Evolutionary conservation across 2,113 vertebrate species (phyloP), one percentile per base, ranked within the genome.

Genomic region (Chlamydotis undulata): DNA sequence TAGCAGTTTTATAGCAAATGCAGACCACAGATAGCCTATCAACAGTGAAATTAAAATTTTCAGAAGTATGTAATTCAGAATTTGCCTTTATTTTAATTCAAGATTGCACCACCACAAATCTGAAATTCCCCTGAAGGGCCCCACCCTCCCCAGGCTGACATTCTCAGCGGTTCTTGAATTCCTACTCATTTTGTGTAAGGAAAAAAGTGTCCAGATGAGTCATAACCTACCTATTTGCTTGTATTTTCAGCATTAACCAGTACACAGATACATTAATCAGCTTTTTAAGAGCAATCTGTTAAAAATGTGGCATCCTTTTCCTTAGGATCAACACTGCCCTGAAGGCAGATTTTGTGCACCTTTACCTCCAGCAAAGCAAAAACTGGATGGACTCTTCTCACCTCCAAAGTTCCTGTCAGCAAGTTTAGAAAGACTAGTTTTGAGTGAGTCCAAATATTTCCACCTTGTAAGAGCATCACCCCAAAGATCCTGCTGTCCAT

Each of bases 61-160:
- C 47, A 63, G 10, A 76, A 77, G 18, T 5, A 77, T 3, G 11
- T 16, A 39, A 67, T 69, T 64, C 68, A 67, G 9, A 14, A 47
- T 80, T 69, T 89, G 11, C 12, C 25, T 77, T n/a, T 43, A n/a
- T 39, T 81, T 82, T 41, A 68, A 68, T n/a, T 26, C 49, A 90
- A 56, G 68, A 83, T 1, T 28, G 52, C 39, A 81, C 2, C 8
- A 90, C 29, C 29, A 86, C 33, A 49, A 45, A 77, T 31, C 12
- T 67, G 41, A 94, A 91, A 88, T 61, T 52, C 73, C 21, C 22
- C 50, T 39, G 23, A 22, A 70, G 23, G 12, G 56, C 87, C 53
- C 28, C 91, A 60, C 89, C 95, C 89, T 95, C 14, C 28, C 23
- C 52, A 78, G 43, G 8, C 86, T 95, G 56, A 94, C 89, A 89